Evolutionary conservation across 2,888 invertebrate genomes (phyloP).

Genomic region (Drosophila ustulata): DNA sequence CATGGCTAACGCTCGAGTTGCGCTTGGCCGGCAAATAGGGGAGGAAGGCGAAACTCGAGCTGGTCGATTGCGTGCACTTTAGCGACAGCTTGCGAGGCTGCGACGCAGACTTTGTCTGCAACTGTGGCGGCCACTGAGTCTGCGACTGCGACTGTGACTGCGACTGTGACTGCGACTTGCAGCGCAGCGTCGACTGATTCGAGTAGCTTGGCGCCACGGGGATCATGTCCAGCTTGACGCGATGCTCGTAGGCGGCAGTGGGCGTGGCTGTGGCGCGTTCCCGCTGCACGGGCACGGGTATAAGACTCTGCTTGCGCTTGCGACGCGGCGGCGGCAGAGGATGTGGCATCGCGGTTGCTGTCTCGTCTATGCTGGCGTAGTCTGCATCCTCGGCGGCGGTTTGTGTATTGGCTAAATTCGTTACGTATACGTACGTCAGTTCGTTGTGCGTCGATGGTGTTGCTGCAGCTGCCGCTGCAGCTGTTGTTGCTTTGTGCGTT

Average conservation of each 20-base stretch:
- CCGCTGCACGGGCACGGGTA: conserved; percentile 72
- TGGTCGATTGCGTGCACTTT: conserved; percentile 81
- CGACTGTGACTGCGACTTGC: conserved; percentile 41
- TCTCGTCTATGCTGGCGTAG: conserved; percentile 70
- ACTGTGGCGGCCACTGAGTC: no score
- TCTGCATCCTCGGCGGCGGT: conserved; percentile 50
- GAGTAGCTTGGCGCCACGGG: conserved; percentile 76
- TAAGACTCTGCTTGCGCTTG: conserved; percentile 82
- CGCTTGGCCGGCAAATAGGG: conserved; percentile 82
- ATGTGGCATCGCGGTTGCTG: conserved; percentile 13
- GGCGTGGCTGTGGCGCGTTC: conserved; percentile 48
- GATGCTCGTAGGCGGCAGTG: conserved; percentile 74
- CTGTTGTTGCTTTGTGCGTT: conserved; percentile 55
- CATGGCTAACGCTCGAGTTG: conserved; percentile 83
- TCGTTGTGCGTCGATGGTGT: conserved; percentile 70
- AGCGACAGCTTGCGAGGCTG: conserved; percentile 68
- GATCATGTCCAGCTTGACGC: conserved; percentile 74
- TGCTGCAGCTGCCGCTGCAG: conserved; percentile 33
- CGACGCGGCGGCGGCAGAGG: conserved; percentile 82
- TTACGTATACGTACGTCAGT: conserved; percentile 85
- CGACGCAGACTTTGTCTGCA: no score
- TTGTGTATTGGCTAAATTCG: conserved; percentile 79
- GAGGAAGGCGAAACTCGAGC: conserved; percentile 83
- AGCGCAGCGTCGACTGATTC: conserved; percentile 81
- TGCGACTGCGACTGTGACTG: background rate